phyloP scores from a whole-genome alignment of 2,888 invertebrate species.

The Sphaeridia pumilis region DNA sequence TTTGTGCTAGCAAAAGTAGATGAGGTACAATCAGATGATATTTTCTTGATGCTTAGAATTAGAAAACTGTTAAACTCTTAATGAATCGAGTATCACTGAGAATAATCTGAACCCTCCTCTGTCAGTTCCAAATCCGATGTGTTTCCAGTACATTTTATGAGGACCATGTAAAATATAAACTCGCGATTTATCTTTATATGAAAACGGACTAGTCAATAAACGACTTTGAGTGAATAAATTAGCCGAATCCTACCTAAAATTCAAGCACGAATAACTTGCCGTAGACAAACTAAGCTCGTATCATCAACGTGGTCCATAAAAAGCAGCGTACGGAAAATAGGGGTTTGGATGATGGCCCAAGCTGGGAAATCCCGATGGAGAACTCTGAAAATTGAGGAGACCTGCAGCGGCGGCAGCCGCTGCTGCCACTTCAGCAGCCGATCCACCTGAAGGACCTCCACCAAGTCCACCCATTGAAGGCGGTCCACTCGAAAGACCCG shows the following conservation, averaged over 20 bases:
- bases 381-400: slow-evolving; percentile 39
- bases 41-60: too few species aligned
- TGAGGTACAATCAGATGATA: too few species aligned
- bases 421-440: slow-evolving; percentile 3
- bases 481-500: slow-evolving; percentile 55
- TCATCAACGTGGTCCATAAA: slow-evolving; percentile 53
- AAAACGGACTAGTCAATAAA: not conserved
- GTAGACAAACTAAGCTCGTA: not conserved
- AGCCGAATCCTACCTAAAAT: not conserved
- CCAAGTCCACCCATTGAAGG: slow-evolving; percentile 42
- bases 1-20: too few species aligned
- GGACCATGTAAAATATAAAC: too few species aligned
- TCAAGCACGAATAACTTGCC: not conserved
- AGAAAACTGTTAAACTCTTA: too few species aligned
- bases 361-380: slow-evolving; percentile 22
- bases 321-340: slow-evolving; percentile 76
- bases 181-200: not conserved
- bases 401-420: slow-evolving; percentile 25
- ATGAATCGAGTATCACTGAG: too few species aligned
- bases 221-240: not conserved
- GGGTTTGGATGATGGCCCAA: slow-evolving; percentile 55
- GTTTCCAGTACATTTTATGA: too few species aligned
- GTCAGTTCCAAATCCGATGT: too few species aligned
- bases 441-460: slow-evolving; percentile 10
- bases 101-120: too few species aligned